Conservation (phyloP, 1,140 invertebrate genomes). For the Drosophila mayri region DNA sequence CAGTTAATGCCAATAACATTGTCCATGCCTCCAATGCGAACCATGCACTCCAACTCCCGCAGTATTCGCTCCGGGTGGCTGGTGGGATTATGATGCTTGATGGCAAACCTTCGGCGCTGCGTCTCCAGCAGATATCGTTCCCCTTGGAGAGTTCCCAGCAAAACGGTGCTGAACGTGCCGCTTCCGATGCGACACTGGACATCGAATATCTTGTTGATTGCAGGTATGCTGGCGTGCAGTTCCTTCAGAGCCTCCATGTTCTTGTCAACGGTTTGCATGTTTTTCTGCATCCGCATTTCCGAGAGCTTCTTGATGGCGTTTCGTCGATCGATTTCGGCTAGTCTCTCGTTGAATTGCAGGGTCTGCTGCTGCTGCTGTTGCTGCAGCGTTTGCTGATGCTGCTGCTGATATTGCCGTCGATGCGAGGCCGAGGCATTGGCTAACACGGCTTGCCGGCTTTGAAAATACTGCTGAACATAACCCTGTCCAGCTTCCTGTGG, state of each 20-base stretch:
- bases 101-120: slow-evolving; percentile 88
- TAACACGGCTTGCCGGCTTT: neutral
- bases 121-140: slow-evolving; percentile 83
- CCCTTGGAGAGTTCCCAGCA: slow-evolving; percentile 89
- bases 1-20: slow-evolving; percentile 93
- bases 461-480: slow-evolving; percentile 1
- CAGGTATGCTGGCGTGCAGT: slow-evolving; percentile 87
- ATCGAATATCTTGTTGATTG: slow-evolving; percentile 88
- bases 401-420: neutral
- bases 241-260: slow-evolving; percentile 85
- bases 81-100: slow-evolving; percentile 94
- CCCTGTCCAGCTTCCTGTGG: neutral
- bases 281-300: slow-evolving; percentile 39
- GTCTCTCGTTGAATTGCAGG: slow-evolving; percentile 41
- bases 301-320: slow-evolving; percentile 53
- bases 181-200: slow-evolving; percentile 90
- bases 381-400: slow-evolving; percentile 1
- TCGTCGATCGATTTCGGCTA: slow-evolving; percentile 39
- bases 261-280: slow-evolving; percentile 45
- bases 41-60: slow-evolving; percentile 91
- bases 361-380: slow-evolving; percentile 2
- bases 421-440: neutral
- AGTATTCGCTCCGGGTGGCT: slow-evolving; percentile 91
- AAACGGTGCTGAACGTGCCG: slow-evolving; percentile 94
- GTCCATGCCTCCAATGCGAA: slow-evolving; percentile 91